These are phyloP conservation scores for Vidua macroura DNA, from an alignment of 2,113 vertebrate genomes.

Conservation along the genomic window DNA sequence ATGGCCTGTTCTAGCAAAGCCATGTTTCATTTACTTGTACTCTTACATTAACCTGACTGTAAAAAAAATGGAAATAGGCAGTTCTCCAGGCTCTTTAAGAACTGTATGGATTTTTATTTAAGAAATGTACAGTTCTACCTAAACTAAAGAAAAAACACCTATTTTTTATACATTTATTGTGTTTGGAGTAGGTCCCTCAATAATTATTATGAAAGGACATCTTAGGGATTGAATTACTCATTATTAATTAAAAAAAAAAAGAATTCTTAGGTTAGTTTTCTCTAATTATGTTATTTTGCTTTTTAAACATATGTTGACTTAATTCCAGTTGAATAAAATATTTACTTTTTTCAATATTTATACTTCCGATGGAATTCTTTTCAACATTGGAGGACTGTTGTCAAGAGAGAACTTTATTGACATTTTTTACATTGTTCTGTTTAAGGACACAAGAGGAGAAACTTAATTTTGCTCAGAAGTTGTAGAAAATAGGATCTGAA, in stretches of 20 bases:
- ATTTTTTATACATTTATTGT: not conserved
- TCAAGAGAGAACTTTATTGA: not conserved
- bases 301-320: not conserved
- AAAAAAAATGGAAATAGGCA: conserved; percentile 26
- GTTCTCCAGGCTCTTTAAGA: not conserved
- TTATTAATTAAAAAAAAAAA: not conserved
- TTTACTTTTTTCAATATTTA: not conserved
- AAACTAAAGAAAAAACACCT: not conserved
- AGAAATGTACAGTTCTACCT: not conserved
- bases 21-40: not conserved
- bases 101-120: not conserved
- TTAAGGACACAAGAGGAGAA: not conserved
- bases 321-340: not conserved
- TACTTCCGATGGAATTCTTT: not conserved
- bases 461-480: not conserved
- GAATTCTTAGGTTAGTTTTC: accelerated
- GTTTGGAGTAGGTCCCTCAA: not conserved
- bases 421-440: not conserved
- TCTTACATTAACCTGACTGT: not conserved
- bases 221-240: not conserved
- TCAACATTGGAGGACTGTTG: not conserved
- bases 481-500: not conserved
- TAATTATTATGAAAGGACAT: not conserved
- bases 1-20: not conserved
- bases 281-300: not conserved